Evolutionary conservation across 2,888 invertebrate species (phyloP), one percentile per base, ranked within the genome.

Genomic region (Brenthis daphne): DNA sequence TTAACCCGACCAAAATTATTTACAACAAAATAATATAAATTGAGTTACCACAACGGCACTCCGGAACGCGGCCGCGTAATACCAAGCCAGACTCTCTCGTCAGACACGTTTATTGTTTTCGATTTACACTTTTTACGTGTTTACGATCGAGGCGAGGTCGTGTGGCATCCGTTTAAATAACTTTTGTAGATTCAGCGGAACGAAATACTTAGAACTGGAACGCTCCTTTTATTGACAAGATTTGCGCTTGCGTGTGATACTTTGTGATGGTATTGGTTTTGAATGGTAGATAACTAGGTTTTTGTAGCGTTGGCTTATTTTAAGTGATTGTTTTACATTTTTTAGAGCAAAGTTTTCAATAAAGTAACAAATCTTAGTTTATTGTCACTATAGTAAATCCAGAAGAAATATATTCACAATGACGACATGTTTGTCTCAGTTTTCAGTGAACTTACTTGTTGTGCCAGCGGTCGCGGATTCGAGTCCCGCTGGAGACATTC

Each of bases 21-120:
- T 80, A 81, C 82, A 78, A 76, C 79, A 75, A 77, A 77, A 77
- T 77, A 76, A 76, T 75, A 77, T 75, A 75, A 77, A 76, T 75
- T 76, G 77, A 74, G 77, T 76, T n/a, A 71, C 75, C 73, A 76
- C 77, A 75, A 77, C 74, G 74, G 69, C 70, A 70, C 82, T 81
- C 70, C 77, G 75, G 67, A 71, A 77, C 69, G 73, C 71, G 76
- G 79, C 68, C 75, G 79, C 71, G 72, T 80, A 75, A 76, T 73
- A 78, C 77, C 74, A 72, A 75, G 78, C 82, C 82, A 84, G 85
- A 82, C 83, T 84, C 75, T 82, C 73, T 75, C 76, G 75, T 82
- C 84, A 90, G 90, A 90, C 90, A 79, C 84, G 82, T 88, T 89
- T 88, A 89, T 89, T 86, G 87, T 88, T 87, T 88, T 86, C 84